Percentiles rank a stretch among this genome's conserved stretches.
phyloP scores from a whole-genome alignment of 2,113 vertebrate species.

The Miniopterus natalensis region DNA sequence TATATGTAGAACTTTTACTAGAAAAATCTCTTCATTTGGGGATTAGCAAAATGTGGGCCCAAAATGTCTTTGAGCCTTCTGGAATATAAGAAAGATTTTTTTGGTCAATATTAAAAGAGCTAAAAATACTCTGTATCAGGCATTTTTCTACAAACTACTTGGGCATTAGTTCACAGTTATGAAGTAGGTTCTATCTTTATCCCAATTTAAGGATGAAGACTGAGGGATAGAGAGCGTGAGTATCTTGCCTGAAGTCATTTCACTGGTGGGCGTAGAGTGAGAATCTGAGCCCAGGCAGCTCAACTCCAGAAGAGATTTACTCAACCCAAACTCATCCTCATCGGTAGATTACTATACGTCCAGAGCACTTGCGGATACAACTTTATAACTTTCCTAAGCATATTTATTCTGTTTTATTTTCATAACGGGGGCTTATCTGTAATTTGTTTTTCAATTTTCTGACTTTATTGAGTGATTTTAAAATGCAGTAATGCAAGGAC shows the following conservation, averaged over 20 bases:
- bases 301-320: background rate
- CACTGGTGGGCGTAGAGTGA: background rate
- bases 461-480: background rate
- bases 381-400: background rate
- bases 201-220: background rate
- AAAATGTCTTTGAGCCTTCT: background rate
- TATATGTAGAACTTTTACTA: background rate
- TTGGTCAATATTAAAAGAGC: background rate
- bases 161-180: background rate
- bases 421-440: background rate
- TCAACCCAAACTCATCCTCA: background rate
- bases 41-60: background rate
- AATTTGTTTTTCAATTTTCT: background rate
- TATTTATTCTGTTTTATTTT: background rate
- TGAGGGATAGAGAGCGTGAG: background rate
- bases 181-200: background rate
- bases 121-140: background rate
- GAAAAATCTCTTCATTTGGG: background rate
- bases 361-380: background rate
- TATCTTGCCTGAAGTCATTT: background rate
- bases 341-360: background rate
- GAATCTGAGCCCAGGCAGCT: background rate
- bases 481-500: background rate
- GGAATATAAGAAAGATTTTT: background rate
- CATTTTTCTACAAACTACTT: background rate